A percentile compares a stretch with the other conserved stretches of the same genome.
Conservation (phyloP, 2,888 invertebrate genomes). For the Eilema caniola region DNA sequence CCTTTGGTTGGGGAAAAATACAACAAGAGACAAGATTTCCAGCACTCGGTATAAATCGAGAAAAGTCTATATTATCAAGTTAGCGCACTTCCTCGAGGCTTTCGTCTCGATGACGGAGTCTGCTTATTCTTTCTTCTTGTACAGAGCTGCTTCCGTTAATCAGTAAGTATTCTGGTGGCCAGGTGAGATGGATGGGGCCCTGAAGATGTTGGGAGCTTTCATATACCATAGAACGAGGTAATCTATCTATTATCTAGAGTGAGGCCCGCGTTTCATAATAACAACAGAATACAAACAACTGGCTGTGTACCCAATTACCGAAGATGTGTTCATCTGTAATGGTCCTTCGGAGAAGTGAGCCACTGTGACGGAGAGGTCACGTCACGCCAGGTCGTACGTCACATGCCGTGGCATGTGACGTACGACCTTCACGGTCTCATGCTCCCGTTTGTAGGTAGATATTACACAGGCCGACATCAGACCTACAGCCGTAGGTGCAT, state of each 20-base stretch:
- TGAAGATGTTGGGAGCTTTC: no score
- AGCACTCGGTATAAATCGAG: no score
- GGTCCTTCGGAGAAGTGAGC: background rate
- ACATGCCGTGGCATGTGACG: slow-evolving; percentile 12
- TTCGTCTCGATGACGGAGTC: no score
- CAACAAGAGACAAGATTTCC: no score
- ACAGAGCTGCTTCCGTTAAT: no score
- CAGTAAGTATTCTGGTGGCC: no score
- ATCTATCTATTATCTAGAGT: background rate
- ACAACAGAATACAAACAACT: background rate
- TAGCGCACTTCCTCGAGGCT: no score
- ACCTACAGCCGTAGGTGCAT: background rate
- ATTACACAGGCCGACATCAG: background rate
- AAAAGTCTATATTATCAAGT: no score
- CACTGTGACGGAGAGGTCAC: background rate
- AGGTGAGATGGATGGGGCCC: no score
- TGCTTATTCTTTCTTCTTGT: no score
- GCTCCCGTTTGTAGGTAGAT: background rate
- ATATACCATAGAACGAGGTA: no score
- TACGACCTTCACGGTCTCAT: slow-evolving; percentile 15
- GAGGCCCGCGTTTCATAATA: background rate
- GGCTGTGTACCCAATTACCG: background rate
- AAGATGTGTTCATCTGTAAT: background rate
- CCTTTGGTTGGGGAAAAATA: no score
- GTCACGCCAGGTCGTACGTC: slow-evolving; percentile 20